Evolutionary conservation across 2,113 vertebrate genomes (phyloP), one percentile per base, ranked within the genome.

Genomic region (Ciconia boyciana): DNA sequence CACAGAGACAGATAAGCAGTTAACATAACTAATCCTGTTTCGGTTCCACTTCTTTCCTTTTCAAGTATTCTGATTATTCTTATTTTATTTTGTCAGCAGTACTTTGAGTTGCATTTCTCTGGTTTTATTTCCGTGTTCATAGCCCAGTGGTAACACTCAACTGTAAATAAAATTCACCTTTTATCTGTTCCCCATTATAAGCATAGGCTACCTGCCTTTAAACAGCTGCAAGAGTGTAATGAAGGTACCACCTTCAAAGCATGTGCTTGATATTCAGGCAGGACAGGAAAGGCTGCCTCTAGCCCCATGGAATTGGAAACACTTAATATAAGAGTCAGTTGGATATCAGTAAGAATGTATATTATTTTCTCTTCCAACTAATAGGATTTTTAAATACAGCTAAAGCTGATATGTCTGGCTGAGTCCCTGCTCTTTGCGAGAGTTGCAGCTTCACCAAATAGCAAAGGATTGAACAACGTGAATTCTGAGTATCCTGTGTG

Each of bases 121-220:
- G 31, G 54, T 44, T 94, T 89, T 93, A 60, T 95, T 93, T 90
- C 22, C 1, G 28, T 88, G 71, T 69, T 90, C 58, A 15, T n/a
- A 66, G 75, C 78, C 88, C 64, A 8, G 7, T 77, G 84, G 84
- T 96, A 94, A 72, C 81, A 49, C 81, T 85, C 49, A 60, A 25
- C 57, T 57, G 94, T 95, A 96, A 96, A 96, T 91, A 93, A 90
- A 93, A 90, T 87, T 80, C 87, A 72, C 74, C 78, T 96, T 97
- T 94, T 94, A 90, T 96, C 81, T 76, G 28, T 76, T 96, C 43
- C 74, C 93, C 28, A 10, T 95, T 91, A 34, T 32, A 69, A 80
- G 71, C 52, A 54, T 2, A 28, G 62, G 62, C 58, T 84, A 74
- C 66, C 36, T 87, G 80, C 77, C 66, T 96, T 93, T 89, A 82